Evolutionary conservation across 2,113 vertebrate genomes (phyloP), one percentile per base, ranked within the genome.

Genomic region (Colius striatus): DNA sequence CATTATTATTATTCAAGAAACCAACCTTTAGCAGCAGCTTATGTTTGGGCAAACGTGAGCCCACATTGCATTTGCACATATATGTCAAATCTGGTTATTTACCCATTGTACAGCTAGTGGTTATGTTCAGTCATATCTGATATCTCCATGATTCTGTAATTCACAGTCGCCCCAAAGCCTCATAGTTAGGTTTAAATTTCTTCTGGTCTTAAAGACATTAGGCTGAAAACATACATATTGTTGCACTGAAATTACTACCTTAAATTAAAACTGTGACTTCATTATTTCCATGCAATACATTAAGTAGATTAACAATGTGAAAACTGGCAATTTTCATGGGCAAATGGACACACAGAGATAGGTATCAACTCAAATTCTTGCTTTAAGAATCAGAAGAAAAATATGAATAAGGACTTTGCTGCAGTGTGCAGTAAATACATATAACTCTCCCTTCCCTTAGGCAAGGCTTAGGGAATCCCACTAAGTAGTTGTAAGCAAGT

Each of bases 281-380:
- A 18, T 7, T 0, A 68, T 55, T 84, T 57, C 32, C 27, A 10
- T 47, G 25, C 10, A 57, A 17, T 7, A 66, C 21, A 41, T 1
- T 9, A 29, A 88, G 38, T 9, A 58, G 41, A 61, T 66, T 38
- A 48, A 65, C 29, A 84, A n/a, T 8, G 11, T 11, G 86, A 94
- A 89, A 54, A 1, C 1, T 2, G 12, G 0, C 45, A 9, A 80
- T 58, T 50, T 6, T 1, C 60, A 41, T 0, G 0, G 26, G 15
- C 8, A 66, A 70, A 66, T 1, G 5, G 47, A 73, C 41, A 53
- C 53, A 29, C 6, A 30, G 50, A 90, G 23, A 45, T 7, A 26
- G 0, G 4, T 27, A 74, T 27, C 43, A n/a, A 20, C 4, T n/a
- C 36, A 22, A 27, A 34, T 7, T 58, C 38, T 70, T 36, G 15